These are phyloP conservation scores for Vidua chalybeata DNA, from an alignment of 2,113 vertebrate genomes.

Conservation along the genomic window DNA sequence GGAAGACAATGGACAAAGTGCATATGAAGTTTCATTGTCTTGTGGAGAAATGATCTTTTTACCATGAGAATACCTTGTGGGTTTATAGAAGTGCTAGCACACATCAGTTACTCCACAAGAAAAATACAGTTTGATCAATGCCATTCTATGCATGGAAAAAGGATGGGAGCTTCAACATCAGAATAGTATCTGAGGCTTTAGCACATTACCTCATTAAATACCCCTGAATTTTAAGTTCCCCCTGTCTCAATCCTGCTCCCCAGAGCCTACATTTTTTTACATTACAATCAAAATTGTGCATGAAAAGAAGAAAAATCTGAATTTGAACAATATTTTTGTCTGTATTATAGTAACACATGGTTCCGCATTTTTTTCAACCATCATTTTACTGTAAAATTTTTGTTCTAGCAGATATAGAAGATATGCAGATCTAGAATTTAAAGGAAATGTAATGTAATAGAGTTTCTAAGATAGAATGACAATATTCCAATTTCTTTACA, in stretches of 20 bases:
- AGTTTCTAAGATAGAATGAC: background rate
- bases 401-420: background rate
- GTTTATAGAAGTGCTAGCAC: background rate
- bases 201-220: background rate
- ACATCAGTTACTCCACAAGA: background rate
- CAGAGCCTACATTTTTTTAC: background rate
- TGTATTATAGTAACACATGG: background rate
- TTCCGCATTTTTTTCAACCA: background rate
- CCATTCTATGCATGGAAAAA: background rate
- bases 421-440: background rate
- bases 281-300: background rate
- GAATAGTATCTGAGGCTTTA: background rate
- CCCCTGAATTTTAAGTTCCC: background rate
- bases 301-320: background rate
- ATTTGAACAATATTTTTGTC: background rate
- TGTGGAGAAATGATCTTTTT: background rate
- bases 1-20: background rate
- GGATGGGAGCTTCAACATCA: background rate
- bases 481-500: background rate
- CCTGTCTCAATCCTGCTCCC: too few relatives aligned
- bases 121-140: background rate
- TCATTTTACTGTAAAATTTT: background rate
- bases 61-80: background rate
- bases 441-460: background rate
- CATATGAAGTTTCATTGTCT: background rate